Conservation (phyloP, 2,113 vertebrate species). For the Eolophus roseicapilla region DNA sequence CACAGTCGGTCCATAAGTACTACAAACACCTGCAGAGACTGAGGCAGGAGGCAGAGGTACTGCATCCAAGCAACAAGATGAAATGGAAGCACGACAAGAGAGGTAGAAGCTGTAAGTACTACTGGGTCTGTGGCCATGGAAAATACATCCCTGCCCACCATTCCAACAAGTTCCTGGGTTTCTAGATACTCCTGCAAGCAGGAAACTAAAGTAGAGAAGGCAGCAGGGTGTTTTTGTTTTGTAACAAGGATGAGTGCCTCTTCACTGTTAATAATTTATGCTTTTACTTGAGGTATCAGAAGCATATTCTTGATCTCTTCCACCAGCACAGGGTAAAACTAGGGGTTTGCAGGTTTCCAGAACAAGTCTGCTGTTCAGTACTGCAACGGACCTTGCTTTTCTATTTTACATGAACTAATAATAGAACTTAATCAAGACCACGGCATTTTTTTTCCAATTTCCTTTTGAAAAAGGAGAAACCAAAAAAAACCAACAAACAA, state of each 20-base stretch:
- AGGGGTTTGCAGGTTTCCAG: neutral
- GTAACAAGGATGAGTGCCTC: accelerated
- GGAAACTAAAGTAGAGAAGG: neutral
- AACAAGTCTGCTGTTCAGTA: neutral
- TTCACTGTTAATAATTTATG: neutral
- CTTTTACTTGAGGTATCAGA: neutral
- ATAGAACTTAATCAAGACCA: neutral
- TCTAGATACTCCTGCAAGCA: neutral
- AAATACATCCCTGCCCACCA: neutral
- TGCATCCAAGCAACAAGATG: neutral
- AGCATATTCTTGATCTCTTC: neutral
- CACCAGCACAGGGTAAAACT: neutral
- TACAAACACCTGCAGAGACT: neutral
- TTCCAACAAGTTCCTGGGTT: neutral
- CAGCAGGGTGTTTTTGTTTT: neutral
- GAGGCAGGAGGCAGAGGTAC: neutral
- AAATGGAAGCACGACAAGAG: neutral
- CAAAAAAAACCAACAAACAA: neutral
- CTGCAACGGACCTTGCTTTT: neutral
- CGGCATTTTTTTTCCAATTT: neutral
- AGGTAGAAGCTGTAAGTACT: neutral
- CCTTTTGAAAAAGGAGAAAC: neutral
- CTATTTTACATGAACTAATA: neutral
- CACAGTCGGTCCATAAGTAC: neutral
- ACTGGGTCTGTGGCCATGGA: neutral